Evolutionary conservation across 1,140 invertebrate species (phyloP).

Genomic region (Cylas formicarius): DNA sequence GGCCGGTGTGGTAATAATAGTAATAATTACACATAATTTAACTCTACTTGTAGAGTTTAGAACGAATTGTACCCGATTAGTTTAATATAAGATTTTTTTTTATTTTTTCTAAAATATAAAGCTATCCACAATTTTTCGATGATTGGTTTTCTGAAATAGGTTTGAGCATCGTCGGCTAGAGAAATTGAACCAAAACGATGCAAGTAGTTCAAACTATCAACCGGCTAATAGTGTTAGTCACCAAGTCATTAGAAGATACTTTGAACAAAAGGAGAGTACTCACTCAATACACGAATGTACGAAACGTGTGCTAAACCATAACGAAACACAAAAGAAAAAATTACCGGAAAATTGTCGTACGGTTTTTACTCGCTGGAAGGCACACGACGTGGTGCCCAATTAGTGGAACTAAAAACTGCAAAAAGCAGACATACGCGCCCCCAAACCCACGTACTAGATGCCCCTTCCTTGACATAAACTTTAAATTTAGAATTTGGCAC

Average conservation of each 20-base stretch:
- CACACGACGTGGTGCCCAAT: slow-evolving; percentile 22
- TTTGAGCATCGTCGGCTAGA: background rate
- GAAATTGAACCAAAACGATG: background rate
- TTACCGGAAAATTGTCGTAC: slow-evolving; percentile 24
- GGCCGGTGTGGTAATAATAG: no score
- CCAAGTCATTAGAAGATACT: no score
- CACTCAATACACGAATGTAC: no score
- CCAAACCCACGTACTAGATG: slow-evolving; percentile 21
- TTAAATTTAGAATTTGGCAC: slow-evolving; percentile 40
- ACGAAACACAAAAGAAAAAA: slow-evolving; percentile 17
- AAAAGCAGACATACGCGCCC: slow-evolving; percentile 32
- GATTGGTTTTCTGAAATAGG: slow-evolving; percentile 1
- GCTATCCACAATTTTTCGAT: no score
- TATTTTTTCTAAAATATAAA: no score
- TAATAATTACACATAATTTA: no score
- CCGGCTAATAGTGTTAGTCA: background rate
- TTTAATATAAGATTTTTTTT: no score
- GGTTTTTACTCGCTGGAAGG: slow-evolving; percentile 10
- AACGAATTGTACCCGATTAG: no score
- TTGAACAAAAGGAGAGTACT: slow-evolving; percentile 1
- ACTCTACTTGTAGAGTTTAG: no score
- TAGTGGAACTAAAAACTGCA: slow-evolving; percentile 36
- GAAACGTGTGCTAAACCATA: no score
- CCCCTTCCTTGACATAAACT: slow-evolving; percentile 30
- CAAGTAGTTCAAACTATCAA: slow-evolving; percentile 11